These are phyloP conservation scores for Zapornia atra DNA, from an alignment of 2,113 vertebrate species.

Conservation along the genomic window DNA sequence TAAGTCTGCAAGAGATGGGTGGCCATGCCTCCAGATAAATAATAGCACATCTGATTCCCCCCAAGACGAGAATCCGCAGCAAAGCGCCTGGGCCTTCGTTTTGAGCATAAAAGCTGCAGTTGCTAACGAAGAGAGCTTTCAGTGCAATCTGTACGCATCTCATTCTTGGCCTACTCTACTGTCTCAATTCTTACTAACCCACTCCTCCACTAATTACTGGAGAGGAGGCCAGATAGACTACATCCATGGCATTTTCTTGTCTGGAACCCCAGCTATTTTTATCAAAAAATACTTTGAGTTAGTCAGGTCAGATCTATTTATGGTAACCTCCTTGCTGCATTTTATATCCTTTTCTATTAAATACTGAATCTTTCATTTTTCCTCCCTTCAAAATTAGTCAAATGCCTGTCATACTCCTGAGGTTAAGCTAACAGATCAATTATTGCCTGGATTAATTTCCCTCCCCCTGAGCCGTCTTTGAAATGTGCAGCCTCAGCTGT, in stretches of 20 bases:
- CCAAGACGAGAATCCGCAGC: accelerated
- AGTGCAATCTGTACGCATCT: background rate
- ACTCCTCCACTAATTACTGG: background rate
- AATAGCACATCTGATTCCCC: background rate
- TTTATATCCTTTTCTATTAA: conserved; percentile 1
- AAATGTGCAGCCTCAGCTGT: background rate
- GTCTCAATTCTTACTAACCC: background rate
- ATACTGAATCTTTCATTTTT: background rate
- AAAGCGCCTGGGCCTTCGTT: background rate
- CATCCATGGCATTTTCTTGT: background rate
- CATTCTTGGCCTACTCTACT: background rate
- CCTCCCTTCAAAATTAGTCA: background rate
- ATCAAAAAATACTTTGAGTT: background rate
- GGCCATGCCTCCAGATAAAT: background rate
- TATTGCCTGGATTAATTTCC: background rate
- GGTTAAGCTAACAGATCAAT: conserved; percentile 16
- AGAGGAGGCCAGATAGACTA: background rate
- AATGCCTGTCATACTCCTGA: background rate
- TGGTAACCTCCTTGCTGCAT: background rate
- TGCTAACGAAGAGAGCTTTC: background rate
- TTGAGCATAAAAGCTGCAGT: background rate
- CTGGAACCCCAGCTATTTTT: background rate
- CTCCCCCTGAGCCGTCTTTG: background rate
- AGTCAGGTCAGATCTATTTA: conserved; percentile 27
- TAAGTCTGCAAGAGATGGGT: accelerated